These are phyloP conservation scores for Thunnus albacares DNA, from an alignment of 2,797 vertebrate genomes.

Conservation along the genomic window DNA sequence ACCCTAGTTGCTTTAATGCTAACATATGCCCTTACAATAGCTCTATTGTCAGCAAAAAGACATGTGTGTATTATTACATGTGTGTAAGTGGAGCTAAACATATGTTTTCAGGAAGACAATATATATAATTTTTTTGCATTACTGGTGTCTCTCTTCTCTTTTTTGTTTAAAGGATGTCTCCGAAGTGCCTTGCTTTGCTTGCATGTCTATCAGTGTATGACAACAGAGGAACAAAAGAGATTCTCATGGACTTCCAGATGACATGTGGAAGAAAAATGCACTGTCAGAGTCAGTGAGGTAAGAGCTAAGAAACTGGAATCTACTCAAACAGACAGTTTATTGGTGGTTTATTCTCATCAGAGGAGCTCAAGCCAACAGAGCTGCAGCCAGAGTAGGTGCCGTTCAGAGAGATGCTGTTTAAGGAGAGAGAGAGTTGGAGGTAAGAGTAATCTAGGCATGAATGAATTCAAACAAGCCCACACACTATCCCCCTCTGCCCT, in stretches of 20 bases:
- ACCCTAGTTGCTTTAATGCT: conserved; percentile 22
- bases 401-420: conserved; percentile 32
- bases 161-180: background rate
- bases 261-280: conserved; percentile 13
- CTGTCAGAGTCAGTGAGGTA: background rate
- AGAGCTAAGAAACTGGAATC: conserved; percentile 26
- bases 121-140: too few relatives aligned
- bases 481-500: conserved; percentile 34
- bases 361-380: conserved; percentile 32
- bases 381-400: conserved; percentile 1
- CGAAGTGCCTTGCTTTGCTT: background rate
- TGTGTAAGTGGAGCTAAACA: conserved; percentile 13
- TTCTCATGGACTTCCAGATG: conserved; percentile 2
- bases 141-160: background rate
- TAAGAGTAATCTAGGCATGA: conserved; percentile 52
- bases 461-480: conserved; percentile 53
- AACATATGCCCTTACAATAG: conserved; percentile 10
- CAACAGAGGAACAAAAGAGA: conserved; percentile 4
- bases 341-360: conserved; percentile 45
- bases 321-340: conserved; percentile 2
- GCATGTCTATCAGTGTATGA: background rate
- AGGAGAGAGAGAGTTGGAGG: conserved; percentile 40
- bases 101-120: background rate
- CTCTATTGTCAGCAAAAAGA: conserved; percentile 36
- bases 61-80: background rate